These are phyloP conservation scores for Myocastor coypus DNA, from an alignment of 2,113 vertebrate species.

Conservation along the genomic window DNA sequence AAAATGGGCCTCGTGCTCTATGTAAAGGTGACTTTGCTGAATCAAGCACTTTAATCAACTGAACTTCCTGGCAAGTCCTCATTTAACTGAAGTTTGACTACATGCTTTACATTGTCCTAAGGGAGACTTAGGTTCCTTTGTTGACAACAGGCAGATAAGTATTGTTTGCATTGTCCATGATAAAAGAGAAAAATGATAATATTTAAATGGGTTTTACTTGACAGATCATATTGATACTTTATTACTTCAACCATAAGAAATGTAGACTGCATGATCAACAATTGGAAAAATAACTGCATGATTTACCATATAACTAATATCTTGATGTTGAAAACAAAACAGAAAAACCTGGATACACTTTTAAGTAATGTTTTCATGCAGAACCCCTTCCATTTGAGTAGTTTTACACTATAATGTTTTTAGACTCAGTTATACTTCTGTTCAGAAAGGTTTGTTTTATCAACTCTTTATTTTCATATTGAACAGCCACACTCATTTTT, in stretches of 20 bases:
- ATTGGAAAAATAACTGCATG: background rate
- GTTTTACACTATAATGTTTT: background rate
- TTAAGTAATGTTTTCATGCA: background rate
- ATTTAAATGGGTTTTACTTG: background rate
- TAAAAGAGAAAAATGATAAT: background rate
- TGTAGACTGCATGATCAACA: background rate
- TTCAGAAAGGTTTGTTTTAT: background rate
- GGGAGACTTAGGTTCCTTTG: background rate
- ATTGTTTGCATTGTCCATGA: background rate
- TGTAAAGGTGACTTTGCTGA: too few species aligned
- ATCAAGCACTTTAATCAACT: too few species aligned
- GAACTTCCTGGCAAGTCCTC: too few species aligned
- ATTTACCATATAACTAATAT: background rate
- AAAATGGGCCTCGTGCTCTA: too few species aligned
- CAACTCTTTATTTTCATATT: background rate
- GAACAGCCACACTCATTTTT: background rate
- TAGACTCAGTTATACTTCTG: background rate
- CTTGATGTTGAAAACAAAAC: background rate
- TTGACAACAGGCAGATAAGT: background rate
- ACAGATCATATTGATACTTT: background rate
- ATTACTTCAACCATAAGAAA: background rate
- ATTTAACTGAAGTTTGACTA: conserved; percentile 52
- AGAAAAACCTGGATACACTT: background rate
- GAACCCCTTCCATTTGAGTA: background rate
- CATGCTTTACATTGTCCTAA: background rate